phyloP scores from a whole-genome alignment of 2,797 vertebrate genomes.

The Sebastes trivittatus region DNA sequence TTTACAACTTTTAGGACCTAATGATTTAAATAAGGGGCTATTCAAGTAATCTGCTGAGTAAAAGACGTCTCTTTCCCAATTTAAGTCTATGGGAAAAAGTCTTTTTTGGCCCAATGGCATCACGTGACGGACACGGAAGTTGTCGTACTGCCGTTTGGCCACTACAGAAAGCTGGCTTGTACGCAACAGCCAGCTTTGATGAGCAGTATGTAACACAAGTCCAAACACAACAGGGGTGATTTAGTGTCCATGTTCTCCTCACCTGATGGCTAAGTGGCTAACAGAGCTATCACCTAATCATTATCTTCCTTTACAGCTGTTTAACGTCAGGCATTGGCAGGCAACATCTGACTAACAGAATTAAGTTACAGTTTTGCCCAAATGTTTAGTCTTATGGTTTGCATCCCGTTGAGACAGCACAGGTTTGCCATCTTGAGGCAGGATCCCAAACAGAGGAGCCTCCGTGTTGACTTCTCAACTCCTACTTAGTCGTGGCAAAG shows the following conservation, averaged over 20 bases:
- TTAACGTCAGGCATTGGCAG: neutral
- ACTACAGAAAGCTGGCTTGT: neutral
- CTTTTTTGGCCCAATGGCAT: no score
- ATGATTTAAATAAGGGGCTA: no score
- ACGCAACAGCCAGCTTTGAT: neutral
- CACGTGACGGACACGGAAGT: no score
- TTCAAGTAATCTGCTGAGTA: no score
- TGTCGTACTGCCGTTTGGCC: no score
- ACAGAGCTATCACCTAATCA: neutral
- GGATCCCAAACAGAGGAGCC: neutral
- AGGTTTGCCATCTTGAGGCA: neutral
- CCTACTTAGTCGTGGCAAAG: slow-evolving; percentile 2
- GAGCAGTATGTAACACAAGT: neutral
- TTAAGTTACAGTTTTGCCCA: neutral
- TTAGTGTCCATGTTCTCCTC: slow-evolving; percentile 29
- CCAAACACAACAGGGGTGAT: neutral
- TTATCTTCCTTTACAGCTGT: neutral
- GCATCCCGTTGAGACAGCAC: neutral
- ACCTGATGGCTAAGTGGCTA: neutral
- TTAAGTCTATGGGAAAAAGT: no score
- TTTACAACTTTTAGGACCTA: no score
- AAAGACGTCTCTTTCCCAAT: no score
- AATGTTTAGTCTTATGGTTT: neutral
- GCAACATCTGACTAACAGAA: neutral
- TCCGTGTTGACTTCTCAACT: neutral